phyloP scores from a whole-genome alignment of 2,113 vertebrate genomes.

The Gymnobelideus leadbeateri region DNA sequence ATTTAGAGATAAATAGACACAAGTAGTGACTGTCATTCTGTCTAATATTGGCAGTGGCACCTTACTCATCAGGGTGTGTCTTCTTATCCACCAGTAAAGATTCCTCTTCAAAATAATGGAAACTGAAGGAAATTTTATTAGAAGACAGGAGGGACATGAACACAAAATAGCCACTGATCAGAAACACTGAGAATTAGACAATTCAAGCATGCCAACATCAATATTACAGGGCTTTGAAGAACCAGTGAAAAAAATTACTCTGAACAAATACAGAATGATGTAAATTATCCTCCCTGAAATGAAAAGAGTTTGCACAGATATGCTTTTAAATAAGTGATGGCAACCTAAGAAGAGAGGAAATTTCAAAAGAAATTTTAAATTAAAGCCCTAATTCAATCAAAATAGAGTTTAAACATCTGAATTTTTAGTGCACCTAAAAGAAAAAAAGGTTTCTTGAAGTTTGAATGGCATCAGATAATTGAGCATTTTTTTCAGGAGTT shows the following conservation, averaged over 20 bases:
- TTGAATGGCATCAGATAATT: conserved; percentile 28
- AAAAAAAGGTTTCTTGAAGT: conserved; percentile 45
- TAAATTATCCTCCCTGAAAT: conserved; percentile 42
- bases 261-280: conserved; percentile 24
- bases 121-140: conserved; percentile 65
- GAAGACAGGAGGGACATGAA: conserved; percentile 57
- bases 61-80: conserved; percentile 40
- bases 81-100: conserved; percentile 57
- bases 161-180: conserved; percentile 56
- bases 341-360: conserved; percentile 12
- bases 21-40: conserved; percentile 39
- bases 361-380: conserved; percentile 25
- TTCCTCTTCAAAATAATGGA: conserved; percentile 66
- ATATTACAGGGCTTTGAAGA: conserved; percentile 38
- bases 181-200: conserved; percentile 65
- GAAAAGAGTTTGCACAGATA: conserved; percentile 5
- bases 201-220: conserved; percentile 40
- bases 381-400: conserved; percentile 46
- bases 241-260: neutral
- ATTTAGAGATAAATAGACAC: conserved; percentile 43
- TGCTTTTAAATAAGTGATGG: conserved; percentile 35
- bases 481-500: conserved; percentile 6
- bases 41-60: conserved; percentile 36
- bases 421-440: conserved; percentile 2
- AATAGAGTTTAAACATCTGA: conserved; percentile 25